Evolutionary conservation across 2,888 invertebrate genomes (phyloP).

Genomic region (Syrista parreyssii): DNA sequence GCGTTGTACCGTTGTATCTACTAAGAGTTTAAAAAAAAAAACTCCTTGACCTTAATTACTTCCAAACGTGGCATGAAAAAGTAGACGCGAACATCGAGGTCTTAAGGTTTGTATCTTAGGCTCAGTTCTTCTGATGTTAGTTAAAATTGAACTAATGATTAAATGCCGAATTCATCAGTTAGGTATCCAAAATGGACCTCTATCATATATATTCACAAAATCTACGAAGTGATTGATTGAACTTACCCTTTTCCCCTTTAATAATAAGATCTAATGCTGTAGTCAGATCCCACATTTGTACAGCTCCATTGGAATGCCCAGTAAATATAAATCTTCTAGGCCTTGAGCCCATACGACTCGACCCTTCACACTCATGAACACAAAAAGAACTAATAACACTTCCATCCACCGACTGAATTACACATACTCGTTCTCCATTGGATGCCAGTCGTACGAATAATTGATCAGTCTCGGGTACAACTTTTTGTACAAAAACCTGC

Average conservation of each 20-base stretch:
- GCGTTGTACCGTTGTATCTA: too few species aligned
- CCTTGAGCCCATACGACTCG: constrained; percentile 89
- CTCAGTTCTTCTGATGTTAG: too few species aligned
- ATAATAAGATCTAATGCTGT: constrained; percentile 82
- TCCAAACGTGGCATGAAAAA: too few species aligned
- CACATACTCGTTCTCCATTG: constrained; percentile 94
- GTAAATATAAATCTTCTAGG: constrained; percentile 91
- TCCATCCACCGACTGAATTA: constrained; percentile 93
- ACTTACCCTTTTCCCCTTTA: constrained; percentile 63
- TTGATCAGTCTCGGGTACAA: constrained; percentile 96
- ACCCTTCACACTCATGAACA: constrained; percentile 98
- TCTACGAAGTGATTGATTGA: background rate
- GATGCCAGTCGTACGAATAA: constrained; percentile 94
- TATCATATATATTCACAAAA: background rate
- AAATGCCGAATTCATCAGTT: background rate
- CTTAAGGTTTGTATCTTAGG: too few species aligned
- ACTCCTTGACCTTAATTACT: too few species aligned
- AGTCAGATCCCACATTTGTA: constrained; percentile 99
- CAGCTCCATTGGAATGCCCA: constrained; percentile 91
- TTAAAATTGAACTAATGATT: background rate
- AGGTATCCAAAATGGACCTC: background rate
- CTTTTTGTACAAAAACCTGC: constrained; percentile 97
- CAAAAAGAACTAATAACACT: constrained; percentile 95
- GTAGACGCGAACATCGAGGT: too few species aligned
- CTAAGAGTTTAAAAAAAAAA: too few species aligned